These are phyloP conservation scores for Melanchra persicariae DNA, from an alignment of 2,888 invertebrate species.

Conservation along the genomic window DNA sequence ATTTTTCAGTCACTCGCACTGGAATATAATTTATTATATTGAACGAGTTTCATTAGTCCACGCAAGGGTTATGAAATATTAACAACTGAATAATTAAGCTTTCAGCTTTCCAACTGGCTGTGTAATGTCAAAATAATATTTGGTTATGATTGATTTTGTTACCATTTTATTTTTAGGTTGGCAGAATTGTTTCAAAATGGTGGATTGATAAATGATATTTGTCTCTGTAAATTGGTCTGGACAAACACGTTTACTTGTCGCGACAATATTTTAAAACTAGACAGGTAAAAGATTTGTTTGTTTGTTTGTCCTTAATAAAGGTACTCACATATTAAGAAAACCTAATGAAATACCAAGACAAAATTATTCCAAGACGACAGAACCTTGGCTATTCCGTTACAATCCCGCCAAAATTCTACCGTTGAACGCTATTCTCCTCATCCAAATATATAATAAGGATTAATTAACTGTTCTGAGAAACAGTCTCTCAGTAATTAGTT, in stretches of 20 bases:
- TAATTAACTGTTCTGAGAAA: constrained; percentile 57
- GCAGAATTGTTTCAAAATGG: background rate
- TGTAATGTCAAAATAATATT: constrained; percentile 29
- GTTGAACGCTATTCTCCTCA: constrained; percentile 28
- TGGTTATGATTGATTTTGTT: constrained; percentile 41
- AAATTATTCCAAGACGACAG: constrained; percentile 1
- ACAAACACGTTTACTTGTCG: no score
- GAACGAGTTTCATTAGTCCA: constrained; percentile 70
- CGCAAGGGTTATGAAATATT: constrained; percentile 70
- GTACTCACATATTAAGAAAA: no score
- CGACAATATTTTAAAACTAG: no score
- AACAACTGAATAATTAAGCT: constrained; percentile 68
- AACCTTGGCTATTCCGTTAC: constrained; percentile 4
- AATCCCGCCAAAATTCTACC: constrained; percentile 8
- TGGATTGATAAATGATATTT: background rate
- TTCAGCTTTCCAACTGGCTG: constrained; percentile 43
- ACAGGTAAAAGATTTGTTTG: no score
- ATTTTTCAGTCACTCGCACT: constrained; percentile 63
- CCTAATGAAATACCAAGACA: constrained; percentile 11
- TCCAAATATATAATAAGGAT: constrained; percentile 53
- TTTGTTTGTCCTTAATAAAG: no score
- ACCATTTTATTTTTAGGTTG: constrained; percentile 16
- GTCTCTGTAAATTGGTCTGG: no score
- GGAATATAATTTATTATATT: constrained; percentile 72
- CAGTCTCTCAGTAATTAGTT: constrained; percentile 61